phyloP scores from a whole-genome alignment of 2,797 vertebrate genomes.

The Pangasius sanitwongsei region DNA sequence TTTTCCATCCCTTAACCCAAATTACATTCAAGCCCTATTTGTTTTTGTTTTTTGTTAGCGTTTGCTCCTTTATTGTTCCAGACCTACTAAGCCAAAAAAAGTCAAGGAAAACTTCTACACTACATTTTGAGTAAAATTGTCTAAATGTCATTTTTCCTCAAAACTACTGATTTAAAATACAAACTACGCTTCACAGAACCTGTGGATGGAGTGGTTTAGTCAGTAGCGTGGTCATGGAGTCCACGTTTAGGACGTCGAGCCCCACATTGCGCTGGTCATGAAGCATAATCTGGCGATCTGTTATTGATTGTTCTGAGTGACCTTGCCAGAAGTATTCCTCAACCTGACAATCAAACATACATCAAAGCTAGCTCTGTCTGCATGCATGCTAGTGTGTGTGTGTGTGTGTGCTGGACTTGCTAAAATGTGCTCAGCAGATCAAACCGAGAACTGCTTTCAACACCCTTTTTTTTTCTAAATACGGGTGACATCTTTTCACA shows the following conservation, averaged over 20 bases:
- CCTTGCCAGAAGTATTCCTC: slow-evolving; percentile 75
- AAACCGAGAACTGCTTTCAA: slow-evolving; percentile 65
- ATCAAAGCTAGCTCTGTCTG: slow-evolving; percentile 63
- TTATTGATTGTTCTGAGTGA: slow-evolving; percentile 76
- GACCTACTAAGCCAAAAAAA: too few relatives aligned
- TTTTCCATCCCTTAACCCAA: background rate
- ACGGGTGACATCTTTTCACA: slow-evolving; percentile 69
- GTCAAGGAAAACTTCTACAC: too few relatives aligned
- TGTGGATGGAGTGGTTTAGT: background rate
- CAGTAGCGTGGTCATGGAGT: background rate
- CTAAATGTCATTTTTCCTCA: background rate
- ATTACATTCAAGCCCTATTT: background rate
- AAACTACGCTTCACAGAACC: background rate
- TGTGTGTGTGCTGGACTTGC: slow-evolving; percentile 39
- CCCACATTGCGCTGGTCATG: slow-evolving; percentile 65
- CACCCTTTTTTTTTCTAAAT: slow-evolving; percentile 64
- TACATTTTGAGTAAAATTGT: background rate
- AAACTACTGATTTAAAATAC: background rate
- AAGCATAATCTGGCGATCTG: slow-evolving; percentile 74
- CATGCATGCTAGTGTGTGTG: slow-evolving; percentile 16
- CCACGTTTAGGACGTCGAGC: background rate
- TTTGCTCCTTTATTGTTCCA: too few relatives aligned
- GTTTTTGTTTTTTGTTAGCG: too few relatives aligned
- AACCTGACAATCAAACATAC: slow-evolving; percentile 73
- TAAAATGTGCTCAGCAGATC: slow-evolving; percentile 60